Base-by-base conservation (phyloP, 2,888 invertebrate species). In the Priocnemis perturbator region DNA sequence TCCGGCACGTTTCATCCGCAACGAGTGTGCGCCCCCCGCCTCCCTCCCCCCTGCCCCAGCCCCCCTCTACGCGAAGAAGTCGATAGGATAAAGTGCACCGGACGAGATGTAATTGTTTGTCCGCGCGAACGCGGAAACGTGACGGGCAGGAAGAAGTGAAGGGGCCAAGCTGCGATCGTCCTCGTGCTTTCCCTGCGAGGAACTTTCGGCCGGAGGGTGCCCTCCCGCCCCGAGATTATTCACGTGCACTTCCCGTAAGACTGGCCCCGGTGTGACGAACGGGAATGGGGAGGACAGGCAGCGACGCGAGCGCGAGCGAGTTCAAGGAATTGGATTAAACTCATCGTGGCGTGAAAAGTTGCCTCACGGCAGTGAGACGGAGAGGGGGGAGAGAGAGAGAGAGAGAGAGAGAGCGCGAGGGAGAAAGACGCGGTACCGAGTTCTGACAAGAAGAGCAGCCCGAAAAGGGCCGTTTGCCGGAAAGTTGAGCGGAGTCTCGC, bases 271-370 rank as follows among this genome's bases (percentile, higher is more conserved):
- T 19, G 50, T 19, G 19, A 19, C 50, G 50, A 50, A 4, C 50
- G n/a, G 50, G 50, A 17, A 50, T 50, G n/a, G 19, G 47, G 50
- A 50, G 50, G n/a, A 11, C 7, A 19, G 50, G 7, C n/a, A 50
- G 50, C 19, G 50, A 17, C 17, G 17, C 47, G 47, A 47, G 47
- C 15, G 50, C 50, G 50, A 19, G 50, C 14, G 50, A 50, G 50
- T 50, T 19, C 50, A 19, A 19, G 50, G 19, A 50, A 50, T 50
- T 19, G 50, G 50, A 50, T 50, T 50, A 19, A 50, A 50, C 17
- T 19, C 50, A 19, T 50, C 50, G 50, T 50, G 15, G 50, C 17
- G 50, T 19, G 50, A 19, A 17, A 19, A 19, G n/a, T 50, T 50
- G 17, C 50, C 50, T 3, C 2, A 50, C 2, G 17, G 50, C 19